Evolutionary conservation across 2,888 invertebrate genomes (phyloP).

Genomic region (Drosophila meridiana): DNA sequence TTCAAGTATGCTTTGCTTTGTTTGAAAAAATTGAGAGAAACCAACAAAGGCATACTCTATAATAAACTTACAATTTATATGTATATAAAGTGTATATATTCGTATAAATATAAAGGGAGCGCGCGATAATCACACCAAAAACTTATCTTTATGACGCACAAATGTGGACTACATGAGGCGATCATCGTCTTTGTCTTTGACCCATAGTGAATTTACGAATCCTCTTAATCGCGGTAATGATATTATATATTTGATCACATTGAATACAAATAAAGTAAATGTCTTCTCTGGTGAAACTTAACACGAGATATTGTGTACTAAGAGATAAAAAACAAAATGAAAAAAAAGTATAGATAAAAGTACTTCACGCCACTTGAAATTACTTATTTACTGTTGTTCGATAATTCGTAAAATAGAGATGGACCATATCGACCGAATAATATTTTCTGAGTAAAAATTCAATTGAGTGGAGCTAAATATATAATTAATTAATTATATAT

Average conservation of each 20-base stretch:
- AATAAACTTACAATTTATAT: not conserved
- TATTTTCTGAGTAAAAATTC: not conserved
- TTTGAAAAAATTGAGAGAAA: not conserved
- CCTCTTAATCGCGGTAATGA: not conserved
- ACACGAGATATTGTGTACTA: not conserved
- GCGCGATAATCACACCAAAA: conserved; percentile 18
- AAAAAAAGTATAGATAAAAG: not conserved
- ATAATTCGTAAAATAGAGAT: not conserved
- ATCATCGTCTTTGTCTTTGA: conserved; percentile 43
- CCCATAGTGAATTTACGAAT: conserved; percentile 33
- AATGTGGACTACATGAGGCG: conserved; percentile 13
- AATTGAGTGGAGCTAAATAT: not conserved
- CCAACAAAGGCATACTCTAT: too few relatives aligned
- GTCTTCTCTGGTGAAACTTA: not conserved
- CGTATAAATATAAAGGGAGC: not conserved
- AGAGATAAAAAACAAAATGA: not conserved
- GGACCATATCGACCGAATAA: not conserved
- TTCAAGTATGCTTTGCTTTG: not conserved
- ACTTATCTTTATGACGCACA: conserved; percentile 49
- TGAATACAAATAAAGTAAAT: not conserved
- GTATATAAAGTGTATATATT: not conserved
- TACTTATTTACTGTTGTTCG: not conserved
- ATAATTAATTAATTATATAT: too few relatives aligned
- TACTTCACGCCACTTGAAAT: not conserved
- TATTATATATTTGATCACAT: not conserved